phyloP scores from a whole-genome alignment of 2,888 invertebrate genomes.

The Caenorhabditis wallacei region DNA sequence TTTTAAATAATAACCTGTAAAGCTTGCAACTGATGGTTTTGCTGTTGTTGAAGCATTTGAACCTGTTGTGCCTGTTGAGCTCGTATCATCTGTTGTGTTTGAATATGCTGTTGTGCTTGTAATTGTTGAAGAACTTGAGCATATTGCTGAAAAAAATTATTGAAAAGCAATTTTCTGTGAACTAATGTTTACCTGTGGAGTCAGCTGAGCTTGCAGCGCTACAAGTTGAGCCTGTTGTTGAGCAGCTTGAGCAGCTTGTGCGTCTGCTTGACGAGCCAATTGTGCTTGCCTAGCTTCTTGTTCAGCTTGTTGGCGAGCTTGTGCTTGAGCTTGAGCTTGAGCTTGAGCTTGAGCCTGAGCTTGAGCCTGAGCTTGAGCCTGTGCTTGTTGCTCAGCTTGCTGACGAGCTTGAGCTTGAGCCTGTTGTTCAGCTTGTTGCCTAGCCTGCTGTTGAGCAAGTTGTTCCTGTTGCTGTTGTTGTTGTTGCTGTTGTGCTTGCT shows the following conservation, averaged over 20 bases:
- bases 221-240: constrained; percentile 23
- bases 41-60: neutral
- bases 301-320: constrained; percentile 19
- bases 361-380: too few relatives aligned
- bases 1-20: too few relatives aligned
- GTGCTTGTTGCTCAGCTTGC: constrained; percentile 27
- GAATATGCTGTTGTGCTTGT: constrained; percentile 13
- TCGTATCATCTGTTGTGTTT: neutral
- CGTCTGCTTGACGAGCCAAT: neutral
- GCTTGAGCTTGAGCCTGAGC: constrained; percentile 32
- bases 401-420: too few relatives aligned
- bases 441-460: constrained; percentile 2
- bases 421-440: constrained; percentile 21
- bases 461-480: constrained; percentile 39
- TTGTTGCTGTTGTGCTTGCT: neutral
- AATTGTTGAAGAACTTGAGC: too few relatives aligned
- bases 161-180: too few relatives aligned
- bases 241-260: neutral
- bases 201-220: constrained; percentile 22
- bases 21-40: neutral
- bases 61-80: neutral
- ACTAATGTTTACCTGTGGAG: constrained; percentile 6
- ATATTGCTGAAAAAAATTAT: too few relatives aligned
- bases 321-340: neutral
- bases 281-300: constrained; percentile 44